Conservation (phyloP, 2,797 vertebrate species). For the Tachyglossus aculeatus region DNA sequence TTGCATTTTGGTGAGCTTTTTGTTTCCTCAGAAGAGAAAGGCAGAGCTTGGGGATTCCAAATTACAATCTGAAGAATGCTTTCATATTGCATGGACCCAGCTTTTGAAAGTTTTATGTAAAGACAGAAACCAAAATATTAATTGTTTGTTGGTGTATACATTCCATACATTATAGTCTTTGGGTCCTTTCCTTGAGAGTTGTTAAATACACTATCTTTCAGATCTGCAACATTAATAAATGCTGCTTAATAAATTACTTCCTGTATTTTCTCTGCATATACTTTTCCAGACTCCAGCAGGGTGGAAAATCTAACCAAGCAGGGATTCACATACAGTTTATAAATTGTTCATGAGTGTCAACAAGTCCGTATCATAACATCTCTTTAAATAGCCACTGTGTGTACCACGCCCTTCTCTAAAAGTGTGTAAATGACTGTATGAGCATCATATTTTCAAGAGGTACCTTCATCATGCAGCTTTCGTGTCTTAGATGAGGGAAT, state of each 20-base stretch:
- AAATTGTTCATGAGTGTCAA: not conserved
- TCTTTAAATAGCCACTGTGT: not conserved
- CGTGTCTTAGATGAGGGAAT: no score
- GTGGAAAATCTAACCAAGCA: not conserved
- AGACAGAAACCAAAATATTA: not conserved
- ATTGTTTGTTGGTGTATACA: not conserved
- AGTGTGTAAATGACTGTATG: not conserved
- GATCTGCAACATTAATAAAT: not conserved
- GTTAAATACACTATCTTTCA: not conserved
- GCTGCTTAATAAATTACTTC: not conserved
- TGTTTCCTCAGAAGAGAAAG: not conserved
- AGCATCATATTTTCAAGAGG: not conserved
- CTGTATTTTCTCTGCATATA: slow-evolving; percentile 8
- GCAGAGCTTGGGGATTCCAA: not conserved
- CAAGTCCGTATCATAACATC: not conserved
- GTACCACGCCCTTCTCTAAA: not conserved
- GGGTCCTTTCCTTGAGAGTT: not conserved
- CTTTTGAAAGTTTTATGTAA: not conserved
- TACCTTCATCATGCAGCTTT: not conserved
- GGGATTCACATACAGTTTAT: slow-evolving; percentile 4
- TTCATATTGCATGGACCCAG: not conserved
- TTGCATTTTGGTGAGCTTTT: not conserved
- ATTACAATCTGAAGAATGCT: not conserved
- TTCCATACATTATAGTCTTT: not conserved
- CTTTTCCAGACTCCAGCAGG: not conserved